These are phyloP conservation scores for Dasypus novemcinctus DNA, from an alignment of 2,113 vertebrate species.

Conservation along the genomic window DNA sequence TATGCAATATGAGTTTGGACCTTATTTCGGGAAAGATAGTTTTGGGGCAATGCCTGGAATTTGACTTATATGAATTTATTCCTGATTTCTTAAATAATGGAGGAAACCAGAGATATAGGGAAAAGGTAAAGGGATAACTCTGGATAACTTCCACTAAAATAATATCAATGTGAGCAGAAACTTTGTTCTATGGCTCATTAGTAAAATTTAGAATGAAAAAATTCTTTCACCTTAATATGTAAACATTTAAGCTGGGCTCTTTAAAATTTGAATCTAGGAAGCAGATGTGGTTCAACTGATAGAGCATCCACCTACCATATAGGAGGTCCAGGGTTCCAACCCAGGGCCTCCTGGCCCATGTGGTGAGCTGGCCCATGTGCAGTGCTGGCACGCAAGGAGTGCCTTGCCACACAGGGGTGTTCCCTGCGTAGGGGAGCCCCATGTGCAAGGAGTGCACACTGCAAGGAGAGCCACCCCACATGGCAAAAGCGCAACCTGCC, in stretches of 20 bases:
- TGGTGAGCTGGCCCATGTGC: too few relatives aligned
- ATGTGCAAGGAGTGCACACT: too few relatives aligned
- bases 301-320: too few relatives aligned
- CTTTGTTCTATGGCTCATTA: background rate
- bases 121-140: background rate
- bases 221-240: background rate
- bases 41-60: background rate
- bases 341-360: too few relatives aligned
- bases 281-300: too few relatives aligned
- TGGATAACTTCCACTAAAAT: background rate
- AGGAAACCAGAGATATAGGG: background rate
- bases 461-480: too few relatives aligned
- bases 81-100: background rate
- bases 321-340: too few relatives aligned
- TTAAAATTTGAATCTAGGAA: too few relatives aligned
- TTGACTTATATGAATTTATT: background rate
- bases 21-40: background rate
- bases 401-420: too few relatives aligned
- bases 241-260: background rate
- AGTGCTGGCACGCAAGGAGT: too few relatives aligned
- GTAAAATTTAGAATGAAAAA: background rate
- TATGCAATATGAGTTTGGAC: background rate
- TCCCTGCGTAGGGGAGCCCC: too few relatives aligned
- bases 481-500: too few relatives aligned
- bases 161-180: background rate